Percentiles rank a stretch among this genome's conserved stretches.
Conservation (phyloP, 1,140 invertebrate genomes). For the Dreissena polymorpha region DNA sequence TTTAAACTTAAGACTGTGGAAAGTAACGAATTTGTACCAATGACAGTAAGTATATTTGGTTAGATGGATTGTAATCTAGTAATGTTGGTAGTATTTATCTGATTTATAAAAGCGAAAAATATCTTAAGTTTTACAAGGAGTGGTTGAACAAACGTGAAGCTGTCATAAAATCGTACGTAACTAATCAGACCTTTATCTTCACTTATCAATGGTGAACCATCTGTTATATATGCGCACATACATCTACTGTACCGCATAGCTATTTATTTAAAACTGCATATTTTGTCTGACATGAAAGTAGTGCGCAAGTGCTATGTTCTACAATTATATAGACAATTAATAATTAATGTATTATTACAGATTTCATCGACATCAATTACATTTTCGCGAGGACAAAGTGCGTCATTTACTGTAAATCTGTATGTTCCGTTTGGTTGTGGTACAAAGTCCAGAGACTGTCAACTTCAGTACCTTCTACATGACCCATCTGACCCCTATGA, state of each 20-base stretch:
- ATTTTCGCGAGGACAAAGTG: constrained; percentile 7
- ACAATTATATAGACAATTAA: too few relatives aligned
- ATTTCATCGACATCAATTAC: constrained; percentile 10
- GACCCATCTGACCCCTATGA: constrained; percentile 8
- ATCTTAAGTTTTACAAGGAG: too few relatives aligned
- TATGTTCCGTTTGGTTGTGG: constrained; percentile 39
- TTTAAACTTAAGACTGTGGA: background rate
- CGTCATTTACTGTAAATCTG: constrained; percentile 4
- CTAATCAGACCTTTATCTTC: background rate
- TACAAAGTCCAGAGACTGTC: background rate
- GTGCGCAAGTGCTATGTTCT: background rate
- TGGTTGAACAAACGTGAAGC: too few relatives aligned
- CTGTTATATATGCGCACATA: background rate
- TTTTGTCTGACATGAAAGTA: background rate
- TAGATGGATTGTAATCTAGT: too few relatives aligned
- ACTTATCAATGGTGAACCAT: background rate
- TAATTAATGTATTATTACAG: background rate
- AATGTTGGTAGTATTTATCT: too few relatives aligned
- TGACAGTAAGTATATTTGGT: constrained; percentile 1
- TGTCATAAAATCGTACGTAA: too few relatives aligned
- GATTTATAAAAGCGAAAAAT: too few relatives aligned
- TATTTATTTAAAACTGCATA: background rate
- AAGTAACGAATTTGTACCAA: background rate
- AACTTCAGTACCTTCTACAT: constrained; percentile 1
- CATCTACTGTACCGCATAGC: too few relatives aligned